These are phyloP conservation scores for Thaleichthys pacificus DNA, from an alignment of 2,797 vertebrate species.

Conservation along the genomic window DNA sequence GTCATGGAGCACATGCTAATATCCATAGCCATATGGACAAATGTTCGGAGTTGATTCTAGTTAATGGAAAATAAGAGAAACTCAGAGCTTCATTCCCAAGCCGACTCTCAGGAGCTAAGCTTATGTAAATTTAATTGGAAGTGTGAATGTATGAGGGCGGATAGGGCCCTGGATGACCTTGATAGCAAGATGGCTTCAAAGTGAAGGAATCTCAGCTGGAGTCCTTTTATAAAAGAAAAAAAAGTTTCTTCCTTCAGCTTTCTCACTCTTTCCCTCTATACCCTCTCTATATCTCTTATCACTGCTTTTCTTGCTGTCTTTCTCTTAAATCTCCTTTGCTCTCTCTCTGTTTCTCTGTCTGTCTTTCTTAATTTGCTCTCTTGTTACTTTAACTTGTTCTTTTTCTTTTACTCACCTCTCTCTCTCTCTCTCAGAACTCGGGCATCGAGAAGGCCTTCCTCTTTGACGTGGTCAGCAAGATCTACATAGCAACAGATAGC, in stretches of 20 bases:
- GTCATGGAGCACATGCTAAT: not conserved
- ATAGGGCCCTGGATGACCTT: not conserved
- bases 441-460: conserved; percentile 92
- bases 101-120: not conserved
- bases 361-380: no score
- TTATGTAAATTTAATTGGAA: not conserved
- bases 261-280: not conserved
- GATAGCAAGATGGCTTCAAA: not conserved
- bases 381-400: no score
- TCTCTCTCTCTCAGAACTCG: conserved; percentile 73
- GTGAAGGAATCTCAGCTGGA: conserved; percentile 1
- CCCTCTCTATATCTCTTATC: no score
- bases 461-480: conserved; percentile 95
- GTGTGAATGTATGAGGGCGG: not conserved
- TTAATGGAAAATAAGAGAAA: not conserved
- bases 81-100: not conserved
- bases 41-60: not conserved
- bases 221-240: not conserved
- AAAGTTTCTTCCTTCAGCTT: not conserved
- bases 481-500: conserved; percentile 93
- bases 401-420: not conserved
- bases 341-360: not conserved
- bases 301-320: no score
- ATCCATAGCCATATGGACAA: conserved; percentile 1
- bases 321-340: not conserved